A percentile compares a stretch with the other conserved stretches of the same genome.
Conservation (phyloP, 2,888 invertebrate genomes). For the Polyommatus icarus region DNA sequence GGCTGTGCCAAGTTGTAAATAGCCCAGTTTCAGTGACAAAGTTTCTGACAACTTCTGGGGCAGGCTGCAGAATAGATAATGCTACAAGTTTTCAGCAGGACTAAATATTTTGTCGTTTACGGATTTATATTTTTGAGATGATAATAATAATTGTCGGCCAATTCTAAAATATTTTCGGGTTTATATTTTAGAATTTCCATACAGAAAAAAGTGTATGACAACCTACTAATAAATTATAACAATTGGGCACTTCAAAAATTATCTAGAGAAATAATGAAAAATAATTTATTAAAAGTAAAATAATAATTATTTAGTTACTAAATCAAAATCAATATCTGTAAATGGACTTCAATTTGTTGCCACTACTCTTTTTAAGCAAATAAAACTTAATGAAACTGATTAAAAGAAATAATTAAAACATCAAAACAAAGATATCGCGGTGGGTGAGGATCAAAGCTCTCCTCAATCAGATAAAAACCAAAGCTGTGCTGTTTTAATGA, state of each 20-base stretch:
- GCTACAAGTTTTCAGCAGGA: not conserved
- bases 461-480: slow-evolving; percentile 15
- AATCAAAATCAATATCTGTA: not conserved
- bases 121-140: not conserved
- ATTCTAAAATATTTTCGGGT: not conserved
- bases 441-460: not conserved
- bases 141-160: too few relatives aligned
- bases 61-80: not conserved
- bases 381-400: not conserved
- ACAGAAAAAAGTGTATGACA: not conserved
- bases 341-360: not conserved
- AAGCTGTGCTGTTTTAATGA: slow-evolving; percentile 1
- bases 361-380: not conserved
- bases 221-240: too few relatives aligned
- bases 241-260: too few relatives aligned
- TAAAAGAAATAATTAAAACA: not conserved
- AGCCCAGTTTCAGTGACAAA: slow-evolving; percentile 17
- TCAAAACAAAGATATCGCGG: slow-evolving; percentile 1
- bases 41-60: not conserved
- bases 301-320: too few relatives aligned
- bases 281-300: too few relatives aligned
- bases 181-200: not conserved
- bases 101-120: not conserved
- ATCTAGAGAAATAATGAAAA: too few relatives aligned
- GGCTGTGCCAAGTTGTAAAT: slow-evolving; percentile 12